Evolutionary conservation across 92 coral and sea anemone species (phyloP).

Genomic region (Heliopora coerulea): DNA sequence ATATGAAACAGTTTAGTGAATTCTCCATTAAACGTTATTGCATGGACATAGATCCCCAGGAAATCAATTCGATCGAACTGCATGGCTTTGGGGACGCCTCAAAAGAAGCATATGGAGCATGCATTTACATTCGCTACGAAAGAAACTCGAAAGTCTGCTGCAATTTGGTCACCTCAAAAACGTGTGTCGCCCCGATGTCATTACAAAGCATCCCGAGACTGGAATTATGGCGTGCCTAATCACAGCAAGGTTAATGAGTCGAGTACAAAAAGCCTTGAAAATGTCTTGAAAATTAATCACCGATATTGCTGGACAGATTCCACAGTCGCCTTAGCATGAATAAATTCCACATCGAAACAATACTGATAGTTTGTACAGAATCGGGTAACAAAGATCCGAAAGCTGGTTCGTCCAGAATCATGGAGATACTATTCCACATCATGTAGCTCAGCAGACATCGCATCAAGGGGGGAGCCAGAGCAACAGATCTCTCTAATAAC

Average conservation of each 20-base stretch:
- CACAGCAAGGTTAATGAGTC: slow-evolving; percentile 27
- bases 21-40: slow-evolving; percentile 34
- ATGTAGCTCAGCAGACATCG: slow-evolving; percentile 8
- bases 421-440: slow-evolving; percentile 5
- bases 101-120: slow-evolving; percentile 32
- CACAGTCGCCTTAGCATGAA: slow-evolving; percentile 25
- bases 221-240: slow-evolving; percentile 41
- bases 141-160: too few species aligned
- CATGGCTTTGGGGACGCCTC: slow-evolving; percentile 47
- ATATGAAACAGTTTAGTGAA: slow-evolving; percentile 17
- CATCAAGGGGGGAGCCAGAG: slow-evolving; percentile 8
- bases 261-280: slow-evolving; percentile 20
- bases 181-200: slow-evolving; percentile 26
- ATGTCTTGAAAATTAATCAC: slow-evolving; percentile 23
- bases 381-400: not conserved
- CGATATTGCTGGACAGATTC: slow-evolving; percentile 25
- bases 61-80: slow-evolving; percentile 29
- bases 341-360: slow-evolving; percentile 3
- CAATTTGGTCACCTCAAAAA: too few species aligned
- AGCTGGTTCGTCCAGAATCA: slow-evolving; percentile 2
- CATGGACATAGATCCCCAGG: not conserved
- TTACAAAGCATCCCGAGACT: slow-evolving; percentile 37
- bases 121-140: slow-evolving; percentile 32
- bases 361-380: slow-evolving; percentile 4
- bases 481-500: not conserved